These are phyloP conservation scores for Melinopterus prodromus DNA, from an alignment of 2,888 invertebrate species.

Conservation along the genomic window DNA sequence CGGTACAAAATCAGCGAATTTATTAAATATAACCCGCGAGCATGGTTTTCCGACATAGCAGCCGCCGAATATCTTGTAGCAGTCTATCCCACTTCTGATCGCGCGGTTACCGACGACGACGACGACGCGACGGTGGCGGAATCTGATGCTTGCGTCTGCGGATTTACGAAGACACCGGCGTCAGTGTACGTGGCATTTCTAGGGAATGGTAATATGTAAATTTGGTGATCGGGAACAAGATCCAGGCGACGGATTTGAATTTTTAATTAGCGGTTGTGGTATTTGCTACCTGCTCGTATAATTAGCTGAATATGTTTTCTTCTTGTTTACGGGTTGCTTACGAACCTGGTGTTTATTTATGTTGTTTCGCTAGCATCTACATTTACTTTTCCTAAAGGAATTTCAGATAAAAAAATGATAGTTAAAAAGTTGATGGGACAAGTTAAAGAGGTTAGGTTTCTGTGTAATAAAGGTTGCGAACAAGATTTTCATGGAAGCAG, in stretches of 20 bases:
- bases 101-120: not conserved
- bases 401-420: too few relatives aligned
- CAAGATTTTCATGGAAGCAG: too few relatives aligned
- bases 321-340: too few relatives aligned
- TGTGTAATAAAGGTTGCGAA: too few relatives aligned
- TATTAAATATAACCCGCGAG: constrained; percentile 26
- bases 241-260: not conserved
- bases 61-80: not conserved
- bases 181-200: not conserved
- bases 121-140: not conserved
- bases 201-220: not conserved
- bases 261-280: not conserved
- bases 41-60: not conserved
- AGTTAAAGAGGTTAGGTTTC: too few relatives aligned
- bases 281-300: too few relatives aligned
- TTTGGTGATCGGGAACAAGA: not conserved
- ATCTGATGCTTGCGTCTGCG: not conserved
- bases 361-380: too few relatives aligned
- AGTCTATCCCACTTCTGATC: not conserved
- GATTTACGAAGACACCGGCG: not conserved
- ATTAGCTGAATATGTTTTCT: too few relatives aligned
- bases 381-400: too few relatives aligned
- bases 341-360: too few relatives aligned
- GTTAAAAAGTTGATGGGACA: too few relatives aligned
- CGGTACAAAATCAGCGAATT: constrained; percentile 30